Evolutionary conservation across 2,888 invertebrate species (phyloP), one percentile per base, ranked within the genome.

Genomic region (Protodeltote pygarga): DNA sequence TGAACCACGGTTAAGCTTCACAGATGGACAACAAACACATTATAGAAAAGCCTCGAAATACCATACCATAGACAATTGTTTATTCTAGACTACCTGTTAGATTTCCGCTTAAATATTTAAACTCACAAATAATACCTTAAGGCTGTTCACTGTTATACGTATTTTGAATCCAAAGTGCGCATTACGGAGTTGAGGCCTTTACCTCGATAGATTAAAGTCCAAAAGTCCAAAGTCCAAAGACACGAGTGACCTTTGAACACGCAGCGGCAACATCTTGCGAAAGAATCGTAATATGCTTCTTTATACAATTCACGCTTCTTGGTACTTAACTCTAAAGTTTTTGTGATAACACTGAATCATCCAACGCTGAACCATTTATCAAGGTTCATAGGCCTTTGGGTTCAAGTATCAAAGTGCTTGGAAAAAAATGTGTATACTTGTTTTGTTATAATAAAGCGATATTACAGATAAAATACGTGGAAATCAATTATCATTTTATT

Each of bases 191-290:
- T 3, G 6, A 11, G n/a, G n/a, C 2, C 2, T 20, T 53, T 13
- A 28, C 50, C 50, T 51, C 53, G 40, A 8, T 28, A 2, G 51
- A 25, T 3, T 52, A 53, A 60, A 67, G 64, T 67, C 54, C 64
- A 53, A 55, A 53, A n/a, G 51, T 28, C 3, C 55, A 53, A 60
- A 67, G 64, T 67, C 54, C 64, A 53, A 55, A 53, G 37, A 31
- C 25, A 15, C 21, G 20, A 15, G 31, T 9, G 6, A 41, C 28
- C 41, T 49, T 54, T 54, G 32, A 16, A 33, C 40, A n/a, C n/a
- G 14, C 8, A 2, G n/a, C n/a, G n/a, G n/a, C n/a, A 14, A 2
- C n/a, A 17, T 46, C 25, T 48, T 40, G 23, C 11, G 48, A 48
- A 35, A 57, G 10, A 3, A 23, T 39, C 20, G 3, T 5, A n/a